Base-by-base conservation (phyloP, 2,113 vertebrate genomes). In the Barbus barbus region DNA sequence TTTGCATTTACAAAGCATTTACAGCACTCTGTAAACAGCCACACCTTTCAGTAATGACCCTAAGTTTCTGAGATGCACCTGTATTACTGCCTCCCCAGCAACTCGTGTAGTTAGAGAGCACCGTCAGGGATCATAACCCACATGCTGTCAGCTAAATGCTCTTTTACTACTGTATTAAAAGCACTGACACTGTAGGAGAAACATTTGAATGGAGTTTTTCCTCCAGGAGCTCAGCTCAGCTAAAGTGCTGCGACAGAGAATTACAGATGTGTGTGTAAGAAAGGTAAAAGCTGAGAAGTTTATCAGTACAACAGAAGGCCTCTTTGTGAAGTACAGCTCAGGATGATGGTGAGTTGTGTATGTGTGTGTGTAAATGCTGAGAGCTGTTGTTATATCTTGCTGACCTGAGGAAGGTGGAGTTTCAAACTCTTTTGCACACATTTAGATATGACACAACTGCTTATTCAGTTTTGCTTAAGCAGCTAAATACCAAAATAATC, bases 401-500 rank as follows among this genome's bases (percentile, higher is more conserved):
- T 84, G 83, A 84, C 76, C 48, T 8, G 36, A 41, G 76, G 24
- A 67, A 67, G 77, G 69, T 22, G 53, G 41, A 22, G 63, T 33
- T 56, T 41, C 12, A 46, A 24, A 28, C 22, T 33, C 11, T 48
- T 60, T n/a, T 72, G 46, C 22, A 9, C 53, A 58, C 53, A 58
- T 58, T 58, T 58, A 58, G 24, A 31, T 61, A 77, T 60, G n/a
- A 26, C 41, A 76, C 73, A 31, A 24, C 61, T 84, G 83, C 83
- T 85, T 26, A 78, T 18, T 71, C 18, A 36, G 33, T 80, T 74
- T 73, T 63, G 78, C 78, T 81, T 85, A 63, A 65, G 60, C 84
- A 85, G 84, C 78, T 74, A 13, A 81, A 83, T 41, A 81, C 72
- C 20, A 78, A 84, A 75, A 61, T 81, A 85, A 85, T 85, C 71